phyloP scores from a whole-genome alignment of 2,888 invertebrate species.

The Mythimna albipuncta region DNA sequence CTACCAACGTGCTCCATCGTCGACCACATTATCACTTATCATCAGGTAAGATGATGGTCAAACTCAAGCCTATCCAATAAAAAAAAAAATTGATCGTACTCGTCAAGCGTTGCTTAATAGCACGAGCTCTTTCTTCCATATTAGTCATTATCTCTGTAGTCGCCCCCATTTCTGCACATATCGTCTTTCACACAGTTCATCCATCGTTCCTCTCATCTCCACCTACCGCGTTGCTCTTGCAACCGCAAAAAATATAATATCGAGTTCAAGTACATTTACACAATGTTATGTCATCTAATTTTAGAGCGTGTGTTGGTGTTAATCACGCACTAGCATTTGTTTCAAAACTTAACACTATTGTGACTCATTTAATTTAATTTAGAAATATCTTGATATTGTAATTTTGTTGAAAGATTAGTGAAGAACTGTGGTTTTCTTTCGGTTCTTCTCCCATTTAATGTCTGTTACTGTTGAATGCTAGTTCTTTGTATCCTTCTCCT shows the following conservation, averaged over 20 bases:
- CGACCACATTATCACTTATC: no score
- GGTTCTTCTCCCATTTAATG: background rate
- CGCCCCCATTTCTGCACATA: background rate
- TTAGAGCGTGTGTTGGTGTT: conserved; percentile 9
- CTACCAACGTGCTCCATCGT: no score
- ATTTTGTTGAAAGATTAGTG: conserved; percentile 1
- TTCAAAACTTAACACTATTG: conserved; percentile 26
- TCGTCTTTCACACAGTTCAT: background rate
- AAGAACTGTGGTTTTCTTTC: no score
- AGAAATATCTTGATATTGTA: background rate
- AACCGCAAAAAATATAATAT: conserved; percentile 53
- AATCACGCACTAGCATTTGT: conserved; percentile 11
- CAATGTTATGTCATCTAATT: conserved; percentile 27
- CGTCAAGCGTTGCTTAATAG: no score
- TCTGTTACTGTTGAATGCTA: background rate
- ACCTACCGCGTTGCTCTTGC: background rate
- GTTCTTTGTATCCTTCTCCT: background rate
- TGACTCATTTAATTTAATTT: conserved; percentile 11
- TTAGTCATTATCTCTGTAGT: background rate
- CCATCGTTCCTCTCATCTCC: background rate
- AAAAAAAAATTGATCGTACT: no score
- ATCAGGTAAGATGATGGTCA: no score
- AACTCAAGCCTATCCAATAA: no score
- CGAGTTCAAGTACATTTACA: conserved; percentile 45
- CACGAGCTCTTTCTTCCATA: background rate